phyloP scores from a whole-genome alignment of 2,113 vertebrate genomes.

The Amphiprion ocellaris region DNA sequence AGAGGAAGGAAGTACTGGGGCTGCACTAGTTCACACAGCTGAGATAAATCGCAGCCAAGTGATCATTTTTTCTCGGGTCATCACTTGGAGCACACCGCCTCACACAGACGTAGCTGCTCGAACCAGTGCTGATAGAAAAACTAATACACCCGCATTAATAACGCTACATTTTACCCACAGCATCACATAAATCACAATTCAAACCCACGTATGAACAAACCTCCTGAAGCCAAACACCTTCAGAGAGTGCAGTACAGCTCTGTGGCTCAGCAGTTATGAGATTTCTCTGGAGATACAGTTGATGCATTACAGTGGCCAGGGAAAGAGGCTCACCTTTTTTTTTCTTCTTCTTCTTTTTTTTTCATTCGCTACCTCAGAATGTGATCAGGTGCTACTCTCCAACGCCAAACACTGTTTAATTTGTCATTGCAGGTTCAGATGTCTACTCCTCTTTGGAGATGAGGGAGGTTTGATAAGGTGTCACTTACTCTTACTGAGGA shows the following conservation, averaged over 20 bases:
- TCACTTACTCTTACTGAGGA: conserved; percentile 40
- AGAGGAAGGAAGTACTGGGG: too few relatives aligned
- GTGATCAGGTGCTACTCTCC: conserved; percentile 60
- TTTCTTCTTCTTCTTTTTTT: conserved; percentile 14
- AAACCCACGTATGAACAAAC: conserved; percentile 18
- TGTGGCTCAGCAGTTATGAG: conserved; percentile 39
- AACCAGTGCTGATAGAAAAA: too few relatives aligned
- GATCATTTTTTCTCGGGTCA: too few relatives aligned
- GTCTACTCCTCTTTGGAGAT: conserved; percentile 46
- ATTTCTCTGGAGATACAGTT: conserved; percentile 48
- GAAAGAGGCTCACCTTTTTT: conserved; percentile 37
- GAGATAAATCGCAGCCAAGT: too few relatives aligned
- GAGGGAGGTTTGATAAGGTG: conserved; percentile 43
- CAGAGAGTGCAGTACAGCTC: neutral
- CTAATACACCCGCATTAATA: too few relatives aligned
- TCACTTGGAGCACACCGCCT: too few relatives aligned
- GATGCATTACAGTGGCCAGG: conserved; percentile 42
- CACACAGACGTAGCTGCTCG: too few relatives aligned
- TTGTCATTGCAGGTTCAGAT: conserved; percentile 55
- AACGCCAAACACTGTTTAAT: conserved; percentile 66
- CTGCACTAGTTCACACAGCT: too few relatives aligned
- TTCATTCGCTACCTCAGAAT: neutral
- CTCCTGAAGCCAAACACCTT: neutral
- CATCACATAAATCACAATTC: conserved; percentile 19
- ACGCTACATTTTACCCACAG: too few relatives aligned